phyloP scores from a whole-genome alignment of 1,140 invertebrate genomes.

The Drosophila simulans region DNA sequence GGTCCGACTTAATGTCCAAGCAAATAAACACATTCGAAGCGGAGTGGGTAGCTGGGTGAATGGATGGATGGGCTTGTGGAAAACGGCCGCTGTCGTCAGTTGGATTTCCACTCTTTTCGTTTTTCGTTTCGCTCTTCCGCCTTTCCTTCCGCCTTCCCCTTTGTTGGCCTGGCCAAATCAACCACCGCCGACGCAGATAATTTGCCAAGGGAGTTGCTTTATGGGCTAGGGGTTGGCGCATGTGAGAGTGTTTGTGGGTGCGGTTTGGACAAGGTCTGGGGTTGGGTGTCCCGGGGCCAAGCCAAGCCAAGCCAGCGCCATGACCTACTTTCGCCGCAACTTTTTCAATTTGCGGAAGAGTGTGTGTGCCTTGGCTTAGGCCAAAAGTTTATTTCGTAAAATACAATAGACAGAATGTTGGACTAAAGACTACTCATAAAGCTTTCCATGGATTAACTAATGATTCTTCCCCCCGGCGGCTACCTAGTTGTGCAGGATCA shows the following conservation, averaged over 20 bases:
- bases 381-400: conserved; percentile 74
- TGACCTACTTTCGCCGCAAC: conserved; percentile 73
- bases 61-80: conserved; percentile 16
- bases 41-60: conserved; percentile 2
- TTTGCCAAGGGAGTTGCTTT: conserved; percentile 66
- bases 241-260: conserved; percentile 12
- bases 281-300: conserved; percentile 11
- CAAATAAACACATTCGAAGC: conserved; percentile 64
- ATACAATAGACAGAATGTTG: conserved; percentile 64
- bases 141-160: conserved; percentile 39
- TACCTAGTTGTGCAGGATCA: conserved; percentile 16
- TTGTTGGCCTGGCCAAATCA: conserved; percentile 72
- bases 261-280: conserved; percentile 9
- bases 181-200: conserved; percentile 76
- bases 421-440: conserved; percentile 69
- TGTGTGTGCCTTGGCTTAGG: conserved; percentile 42
- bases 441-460: conserved; percentile 63
- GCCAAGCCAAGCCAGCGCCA: conserved; percentile 52
- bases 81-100: conserved; percentile 65
- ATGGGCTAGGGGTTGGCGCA: conserved; percentile 17
- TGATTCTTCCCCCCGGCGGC: neutral
- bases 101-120: conserved; percentile 61
- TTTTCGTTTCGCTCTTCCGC: conserved; percentile 1
- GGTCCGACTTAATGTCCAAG: conserved; percentile 50
- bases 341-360: conserved; percentile 70